A percentile compares a stretch with the other conserved stretches of the same genome.
phyloP scores from a whole-genome alignment of 64 coral and sea anemone species.

The Catalaphyllia jardinei region DNA sequence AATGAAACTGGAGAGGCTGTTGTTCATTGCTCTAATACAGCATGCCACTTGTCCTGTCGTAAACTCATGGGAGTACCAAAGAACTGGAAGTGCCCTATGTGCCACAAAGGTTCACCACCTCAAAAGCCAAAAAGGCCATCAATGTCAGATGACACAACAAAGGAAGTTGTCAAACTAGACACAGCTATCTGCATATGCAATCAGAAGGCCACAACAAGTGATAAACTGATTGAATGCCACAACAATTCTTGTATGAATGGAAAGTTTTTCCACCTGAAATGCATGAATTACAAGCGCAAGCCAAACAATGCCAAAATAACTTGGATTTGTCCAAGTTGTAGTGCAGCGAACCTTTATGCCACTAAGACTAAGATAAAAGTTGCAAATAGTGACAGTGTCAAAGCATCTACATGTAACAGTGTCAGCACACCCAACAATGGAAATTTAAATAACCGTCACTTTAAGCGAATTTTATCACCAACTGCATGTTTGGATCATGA shows the following conservation, averaged over 20 bases:
- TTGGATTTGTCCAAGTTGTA: slow-evolving; percentile 42
- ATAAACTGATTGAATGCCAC: slow-evolving; percentile 50
- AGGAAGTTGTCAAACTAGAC: slow-evolving; percentile 53
- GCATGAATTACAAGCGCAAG: slow-evolving; percentile 23
- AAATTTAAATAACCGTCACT: slow-evolving; percentile 35
- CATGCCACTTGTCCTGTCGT: slow-evolving; percentile 53
- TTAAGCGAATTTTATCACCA: slow-evolving; percentile 41
- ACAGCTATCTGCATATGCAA: slow-evolving; percentile 51
- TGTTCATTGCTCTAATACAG: slow-evolving; percentile 28
- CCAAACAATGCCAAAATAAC: slow-evolving; percentile 45
- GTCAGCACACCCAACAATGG: slow-evolving; percentile 10
- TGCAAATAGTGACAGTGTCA: slow-evolving; percentile 16
- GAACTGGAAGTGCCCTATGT: slow-evolving; percentile 50
- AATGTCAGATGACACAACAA: slow-evolving; percentile 49
- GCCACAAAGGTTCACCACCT: slow-evolving; percentile 39
- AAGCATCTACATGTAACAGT: slow-evolving; percentile 33
- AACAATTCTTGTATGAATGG: slow-evolving; percentile 35
- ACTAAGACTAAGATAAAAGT: slow-evolving; percentile 12
- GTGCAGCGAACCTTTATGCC: background rate
- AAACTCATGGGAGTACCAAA: slow-evolving; percentile 50
- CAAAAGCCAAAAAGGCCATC: slow-evolving; percentile 44
- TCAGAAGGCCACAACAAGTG: slow-evolving; percentile 15
- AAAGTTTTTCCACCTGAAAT: slow-evolving; percentile 38
- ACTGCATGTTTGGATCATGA: slow-evolving; percentile 61
- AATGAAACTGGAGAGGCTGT: slow-evolving; percentile 53